phyloP scores from a whole-genome alignment of 2,797 vertebrate species.

The Neomorphus geoffroyi region DNA sequence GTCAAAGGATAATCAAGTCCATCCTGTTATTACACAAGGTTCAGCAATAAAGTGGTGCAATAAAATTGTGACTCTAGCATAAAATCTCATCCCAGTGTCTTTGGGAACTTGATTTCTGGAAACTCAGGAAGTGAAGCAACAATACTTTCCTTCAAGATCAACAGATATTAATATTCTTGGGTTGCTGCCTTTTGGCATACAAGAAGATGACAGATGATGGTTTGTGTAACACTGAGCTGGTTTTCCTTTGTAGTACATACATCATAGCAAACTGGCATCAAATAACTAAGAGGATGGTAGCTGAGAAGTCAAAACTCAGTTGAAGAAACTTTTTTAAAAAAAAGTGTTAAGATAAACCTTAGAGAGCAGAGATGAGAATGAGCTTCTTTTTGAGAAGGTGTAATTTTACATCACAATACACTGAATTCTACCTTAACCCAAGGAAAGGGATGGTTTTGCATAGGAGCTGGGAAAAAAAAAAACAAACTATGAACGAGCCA shows the following conservation, averaged over 20 bases:
- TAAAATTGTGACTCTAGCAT: slow-evolving; percentile 5
- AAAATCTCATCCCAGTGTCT: neutral
- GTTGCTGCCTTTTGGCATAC: neutral
- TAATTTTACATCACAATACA: neutral
- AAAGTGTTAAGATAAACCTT: neutral
- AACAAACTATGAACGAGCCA: neutral
- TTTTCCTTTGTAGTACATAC: neutral
- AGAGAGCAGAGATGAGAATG: neutral
- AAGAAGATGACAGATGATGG: neutral
- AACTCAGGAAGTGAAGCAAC: slow-evolving; percentile 18
- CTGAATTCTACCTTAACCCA: neutral
- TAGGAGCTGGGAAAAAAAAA: neutral
- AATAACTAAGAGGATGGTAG: neutral
- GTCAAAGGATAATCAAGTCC: slow-evolving; percentile 30
- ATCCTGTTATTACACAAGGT: slow-evolving; percentile 40
- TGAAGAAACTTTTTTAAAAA: neutral
- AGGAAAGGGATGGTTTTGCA: neutral
- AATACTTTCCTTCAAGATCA: slow-evolving; percentile 11
- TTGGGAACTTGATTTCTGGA: slow-evolving; percentile 28
- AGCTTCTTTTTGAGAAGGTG: neutral
- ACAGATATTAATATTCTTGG: neutral
- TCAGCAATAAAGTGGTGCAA: slow-evolving; percentile 12
- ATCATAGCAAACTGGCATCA: neutral
- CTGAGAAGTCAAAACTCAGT: neutral
- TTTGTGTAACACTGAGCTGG: neutral